These are phyloP conservation scores for Oophaga pumilio DNA, from an alignment of 2,113 vertebrate species.

Conservation along the genomic window DNA sequence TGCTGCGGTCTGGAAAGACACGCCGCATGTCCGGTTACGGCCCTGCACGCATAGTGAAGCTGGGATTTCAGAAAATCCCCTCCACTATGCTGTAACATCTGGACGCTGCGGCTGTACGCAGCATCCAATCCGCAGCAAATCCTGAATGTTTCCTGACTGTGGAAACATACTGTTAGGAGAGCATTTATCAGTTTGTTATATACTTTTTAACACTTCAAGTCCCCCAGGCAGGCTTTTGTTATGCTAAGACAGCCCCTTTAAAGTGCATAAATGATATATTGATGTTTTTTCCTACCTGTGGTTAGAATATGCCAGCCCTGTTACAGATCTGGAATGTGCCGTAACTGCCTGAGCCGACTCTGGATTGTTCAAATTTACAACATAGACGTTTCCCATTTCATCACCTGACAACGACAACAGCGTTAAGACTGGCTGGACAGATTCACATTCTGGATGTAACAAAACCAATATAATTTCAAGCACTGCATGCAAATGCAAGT, in stretches of 20 bases:
- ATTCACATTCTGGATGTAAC: neutral
- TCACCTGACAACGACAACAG: constrained; percentile 74
- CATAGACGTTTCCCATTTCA: constrained; percentile 82
- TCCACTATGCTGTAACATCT: no score
- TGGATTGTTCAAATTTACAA: constrained; percentile 80
- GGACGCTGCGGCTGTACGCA: no score
- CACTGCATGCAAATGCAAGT: neutral
- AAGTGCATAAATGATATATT: neutral
- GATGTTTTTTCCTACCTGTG: constrained; percentile 77
- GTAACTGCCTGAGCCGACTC: constrained; percentile 67
- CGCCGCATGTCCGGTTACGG: no score
- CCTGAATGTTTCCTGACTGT: no score
- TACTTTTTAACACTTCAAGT: no score
- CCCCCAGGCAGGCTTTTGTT: no score
- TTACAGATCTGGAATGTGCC: constrained; percentile 80
- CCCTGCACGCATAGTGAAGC: no score
- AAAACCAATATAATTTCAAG: neutral
- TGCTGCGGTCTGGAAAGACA: no score
- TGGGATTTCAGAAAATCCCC: no score
- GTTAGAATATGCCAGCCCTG: constrained; percentile 82
- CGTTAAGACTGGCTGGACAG: neutral
- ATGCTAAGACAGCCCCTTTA: neutral
- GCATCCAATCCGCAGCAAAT: no score
- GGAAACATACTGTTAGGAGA: no score
- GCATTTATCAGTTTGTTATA: no score